phyloP scores from a whole-genome alignment of 35 echinoderm and acorn worm species.

The Heliocidaris erythrogramma region DNA sequence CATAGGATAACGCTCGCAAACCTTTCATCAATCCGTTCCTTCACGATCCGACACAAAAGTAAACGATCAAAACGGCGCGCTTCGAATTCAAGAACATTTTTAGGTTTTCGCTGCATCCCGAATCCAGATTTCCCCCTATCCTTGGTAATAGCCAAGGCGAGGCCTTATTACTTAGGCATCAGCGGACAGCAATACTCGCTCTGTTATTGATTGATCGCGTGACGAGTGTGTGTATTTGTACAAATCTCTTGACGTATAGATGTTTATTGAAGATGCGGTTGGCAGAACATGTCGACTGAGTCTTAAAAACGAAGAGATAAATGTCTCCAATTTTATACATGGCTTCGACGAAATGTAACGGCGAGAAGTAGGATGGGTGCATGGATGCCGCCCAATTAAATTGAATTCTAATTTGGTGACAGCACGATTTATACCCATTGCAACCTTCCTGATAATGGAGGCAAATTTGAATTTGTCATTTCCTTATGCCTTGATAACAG shows the following conservation, averaged over 20 bases:
- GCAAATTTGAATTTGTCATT: background rate
- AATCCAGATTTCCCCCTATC: background rate
- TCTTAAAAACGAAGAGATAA: background rate
- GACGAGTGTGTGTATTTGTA: background rate
- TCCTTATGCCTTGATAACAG: background rate
- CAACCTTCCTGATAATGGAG: background rate
- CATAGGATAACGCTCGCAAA: background rate
- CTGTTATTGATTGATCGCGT: background rate
- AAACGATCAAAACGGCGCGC: background rate
- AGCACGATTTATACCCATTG: background rate
- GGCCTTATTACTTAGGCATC: background rate
- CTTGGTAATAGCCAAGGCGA: background rate
- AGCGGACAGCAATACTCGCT: background rate
- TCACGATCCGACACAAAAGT: background rate
- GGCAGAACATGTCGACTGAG: constrained; percentile 5
- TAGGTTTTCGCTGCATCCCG: background rate
- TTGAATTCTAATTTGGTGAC: background rate
- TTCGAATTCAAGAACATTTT: background rate
- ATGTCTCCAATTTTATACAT: background rate
- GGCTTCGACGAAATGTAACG: background rate
- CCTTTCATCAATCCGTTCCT: background rate
- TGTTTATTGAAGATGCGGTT: background rate
- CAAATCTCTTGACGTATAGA: background rate
- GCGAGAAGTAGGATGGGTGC: background rate
- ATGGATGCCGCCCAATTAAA: background rate